Conservation (phyloP, 2,113 vertebrate genomes). For the Accipiter virgatus region DNA sequence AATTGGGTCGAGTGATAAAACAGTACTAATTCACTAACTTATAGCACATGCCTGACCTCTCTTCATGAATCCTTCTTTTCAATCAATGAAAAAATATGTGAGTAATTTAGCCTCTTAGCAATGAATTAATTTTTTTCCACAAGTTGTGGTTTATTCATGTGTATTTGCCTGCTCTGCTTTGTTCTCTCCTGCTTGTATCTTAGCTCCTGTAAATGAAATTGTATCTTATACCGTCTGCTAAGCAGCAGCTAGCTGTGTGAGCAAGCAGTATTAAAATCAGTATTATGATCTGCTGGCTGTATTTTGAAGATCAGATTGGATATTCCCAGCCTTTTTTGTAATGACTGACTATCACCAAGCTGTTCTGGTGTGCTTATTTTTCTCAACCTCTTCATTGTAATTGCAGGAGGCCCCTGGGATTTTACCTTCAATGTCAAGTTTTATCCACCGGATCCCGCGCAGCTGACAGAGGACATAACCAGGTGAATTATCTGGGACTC, state of each 20-base stretch:
- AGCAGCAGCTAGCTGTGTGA: background rate
- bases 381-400: background rate
- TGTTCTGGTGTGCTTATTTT: background rate
- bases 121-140: background rate
- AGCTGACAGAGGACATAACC: constrained; percentile 96
- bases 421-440: constrained; percentile 88
- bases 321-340: background rate
- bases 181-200: background rate
- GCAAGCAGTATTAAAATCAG: background rate
- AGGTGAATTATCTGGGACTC: constrained; percentile 74
- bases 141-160: background rate
- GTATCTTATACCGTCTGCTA: background rate
- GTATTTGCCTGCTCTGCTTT: background rate
- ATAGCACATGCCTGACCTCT: background rate
- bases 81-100: background rate
- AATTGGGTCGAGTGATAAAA: background rate
- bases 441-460: constrained; percentile 94
- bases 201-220: background rate
- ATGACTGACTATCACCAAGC: background rate
- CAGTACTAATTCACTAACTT: background rate
- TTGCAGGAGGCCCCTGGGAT: constrained; percentile 79
- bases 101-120: background rate
- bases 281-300: background rate
- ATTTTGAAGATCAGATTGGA: background rate
- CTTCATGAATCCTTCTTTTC: background rate